Percentiles rank a stretch among this genome's conserved stretches.
phyloP scores from a whole-genome alignment of 2,113 vertebrate genomes.

The human region GRCh38 chr1:107434001-107434500 shows the following conservation, averaged over 20 bases:
- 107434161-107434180: background rate
- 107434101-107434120: background rate
- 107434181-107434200: background rate
- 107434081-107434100: constrained; percentile 16
- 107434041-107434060: background rate
- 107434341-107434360: constrained; percentile 45
- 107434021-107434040: constrained; percentile 56
- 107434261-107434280: constrained; percentile 38
- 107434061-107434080: constrained; percentile 36
- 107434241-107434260: constrained; percentile 34
- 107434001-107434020: constrained; percentile 38
- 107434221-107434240: background rate
- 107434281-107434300: background rate
- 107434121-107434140: background rate
- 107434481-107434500: background rate
- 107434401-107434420: constrained; percentile 47
- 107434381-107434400: constrained; percentile 50
- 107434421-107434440: constrained; percentile 41
- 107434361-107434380: constrained; percentile 28
- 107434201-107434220: background rate
- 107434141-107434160: constrained; percentile 19
- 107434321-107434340: constrained; percentile 16
- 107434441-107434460: constrained; percentile 51
- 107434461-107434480: constrained; percentile 59
- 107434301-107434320: background rate